Evolutionary conservation across 2,113 vertebrate genomes (phyloP).

Genomic region (Promerops cafer): DNA sequence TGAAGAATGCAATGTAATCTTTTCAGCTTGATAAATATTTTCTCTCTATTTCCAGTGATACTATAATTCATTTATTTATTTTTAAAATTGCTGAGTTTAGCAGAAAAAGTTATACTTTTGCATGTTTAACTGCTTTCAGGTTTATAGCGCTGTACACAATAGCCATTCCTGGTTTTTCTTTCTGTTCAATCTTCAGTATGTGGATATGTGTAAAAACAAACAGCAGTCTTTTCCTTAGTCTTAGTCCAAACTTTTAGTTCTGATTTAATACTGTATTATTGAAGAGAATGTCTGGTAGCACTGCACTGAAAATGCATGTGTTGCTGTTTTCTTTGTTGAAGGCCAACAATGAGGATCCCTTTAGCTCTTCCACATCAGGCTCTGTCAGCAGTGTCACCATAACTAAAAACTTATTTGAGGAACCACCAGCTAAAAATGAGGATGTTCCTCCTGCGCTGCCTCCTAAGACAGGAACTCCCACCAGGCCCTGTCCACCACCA

Average conservation of each 20-base stretch:
- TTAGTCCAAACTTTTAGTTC: background rate
- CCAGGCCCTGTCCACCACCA: slow-evolving; percentile 91
- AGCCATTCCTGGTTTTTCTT: background rate
- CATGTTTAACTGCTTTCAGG: background rate
- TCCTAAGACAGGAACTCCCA: slow-evolving; percentile 93
- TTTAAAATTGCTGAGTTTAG: background rate
- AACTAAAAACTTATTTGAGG: slow-evolving; percentile 87
- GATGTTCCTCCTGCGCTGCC: slow-evolving; percentile 93
- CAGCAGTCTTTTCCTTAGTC: background rate
- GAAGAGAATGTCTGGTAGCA: background rate
- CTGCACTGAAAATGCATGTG: background rate
- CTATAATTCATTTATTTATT: background rate
- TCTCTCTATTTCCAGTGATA: background rate
- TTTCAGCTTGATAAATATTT: background rate
- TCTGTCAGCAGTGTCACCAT: slow-evolving; percentile 53
- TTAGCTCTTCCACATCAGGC: slow-evolving; percentile 62
- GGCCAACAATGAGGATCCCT: slow-evolving; percentile 85
- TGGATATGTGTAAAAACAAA: background rate
- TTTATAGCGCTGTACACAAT: background rate
- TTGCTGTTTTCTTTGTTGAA: slow-evolving; percentile 43
- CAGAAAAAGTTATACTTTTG: background rate
- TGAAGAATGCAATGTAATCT: background rate
- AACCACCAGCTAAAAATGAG: slow-evolving; percentile 72
- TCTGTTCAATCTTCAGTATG: background rate
- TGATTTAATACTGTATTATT: background rate